A percentile compares a stretch with the other conserved stretches of the same genome.
phyloP scores from a whole-genome alignment of 2,888 invertebrate species.

The Sepioteuthis lessoniana region DNA sequence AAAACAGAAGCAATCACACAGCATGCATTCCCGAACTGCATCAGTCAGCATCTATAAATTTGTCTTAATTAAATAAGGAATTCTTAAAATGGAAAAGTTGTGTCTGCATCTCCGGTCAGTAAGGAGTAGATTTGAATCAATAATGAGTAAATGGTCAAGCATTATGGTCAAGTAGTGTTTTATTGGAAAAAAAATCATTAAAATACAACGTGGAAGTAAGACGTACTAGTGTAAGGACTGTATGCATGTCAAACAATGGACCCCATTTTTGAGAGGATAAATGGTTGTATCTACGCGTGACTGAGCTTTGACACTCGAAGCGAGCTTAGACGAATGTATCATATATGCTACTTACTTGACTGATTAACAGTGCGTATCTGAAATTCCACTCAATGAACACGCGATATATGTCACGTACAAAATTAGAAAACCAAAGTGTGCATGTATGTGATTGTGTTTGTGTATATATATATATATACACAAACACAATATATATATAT shows the following conservation, averaged over 20 bases:
- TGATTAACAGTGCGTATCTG: conserved; percentile 33
- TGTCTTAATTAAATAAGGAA: too few relatives aligned
- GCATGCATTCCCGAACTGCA: too few relatives aligned
- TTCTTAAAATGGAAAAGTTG: too few relatives aligned
- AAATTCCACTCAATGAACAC: not conserved
- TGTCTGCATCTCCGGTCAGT: too few relatives aligned
- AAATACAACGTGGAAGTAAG: not conserved
- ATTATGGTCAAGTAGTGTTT: not conserved
- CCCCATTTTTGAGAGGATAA: not conserved
- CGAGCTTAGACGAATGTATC: not conserved
- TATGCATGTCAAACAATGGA: not conserved
- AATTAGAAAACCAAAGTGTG: not conserved
- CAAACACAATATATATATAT: too few relatives aligned
- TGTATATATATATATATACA: too few relatives aligned
- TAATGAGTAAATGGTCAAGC: not conserved
- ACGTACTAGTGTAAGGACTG: not conserved
- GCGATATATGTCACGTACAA: not conserved
- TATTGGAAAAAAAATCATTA: too few relatives aligned
- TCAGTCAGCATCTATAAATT: too few relatives aligned
- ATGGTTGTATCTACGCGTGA: conserved; percentile 17
- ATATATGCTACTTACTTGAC: not conserved
- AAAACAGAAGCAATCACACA: too few relatives aligned
- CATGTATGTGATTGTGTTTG: not conserved
- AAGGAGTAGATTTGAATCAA: not conserved
- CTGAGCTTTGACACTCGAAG: conserved; percentile 8